Conservation (phyloP, 1,140 invertebrate species). For the Heliconius himera region DNA sequence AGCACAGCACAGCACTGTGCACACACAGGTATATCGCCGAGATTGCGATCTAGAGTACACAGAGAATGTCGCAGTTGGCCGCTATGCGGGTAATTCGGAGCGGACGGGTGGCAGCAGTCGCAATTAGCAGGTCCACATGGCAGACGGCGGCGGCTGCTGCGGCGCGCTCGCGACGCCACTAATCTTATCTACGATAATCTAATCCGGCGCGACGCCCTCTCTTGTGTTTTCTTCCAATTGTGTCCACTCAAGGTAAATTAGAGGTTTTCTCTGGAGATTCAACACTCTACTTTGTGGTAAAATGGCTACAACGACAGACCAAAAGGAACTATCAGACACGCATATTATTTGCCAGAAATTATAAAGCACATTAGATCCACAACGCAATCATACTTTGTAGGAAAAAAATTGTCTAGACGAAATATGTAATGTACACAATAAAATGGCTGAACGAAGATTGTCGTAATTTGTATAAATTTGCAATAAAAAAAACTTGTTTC, state of each 20-base stretch:
- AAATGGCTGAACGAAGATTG: conserved; percentile 1
- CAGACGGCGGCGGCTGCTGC: conserved; percentile 46
- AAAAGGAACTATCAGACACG: not conserved
- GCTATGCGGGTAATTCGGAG: conserved; percentile 40
- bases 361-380: not conserved
- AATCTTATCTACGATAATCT: conserved; percentile 78
- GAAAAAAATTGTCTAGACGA: conserved; percentile 17
- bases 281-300: conserved; percentile 30
- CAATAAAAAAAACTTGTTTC: conserved; percentile 14
- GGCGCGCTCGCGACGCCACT: conserved; percentile 60
- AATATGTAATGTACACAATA: conserved; percentile 12
- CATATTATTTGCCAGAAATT: not conserved
- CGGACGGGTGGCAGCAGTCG: conserved; percentile 41
- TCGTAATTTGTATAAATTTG: conserved; percentile 13
- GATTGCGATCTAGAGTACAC: conserved; percentile 42
- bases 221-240: conserved; percentile 79
- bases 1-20: not conserved
- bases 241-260: conserved; percentile 79
- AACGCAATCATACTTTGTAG: not conserved
- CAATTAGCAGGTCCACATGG: conserved; percentile 67
- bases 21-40: conserved; percentile 26
- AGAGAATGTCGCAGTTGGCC: conserved; percentile 40
- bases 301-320: not conserved
- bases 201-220: conserved; percentile 74
- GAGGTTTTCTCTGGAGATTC: conserved; percentile 69